phyloP scores from a whole-genome alignment of 1,140 invertebrate genomes.

The Drosophila navojoa region DNA sequence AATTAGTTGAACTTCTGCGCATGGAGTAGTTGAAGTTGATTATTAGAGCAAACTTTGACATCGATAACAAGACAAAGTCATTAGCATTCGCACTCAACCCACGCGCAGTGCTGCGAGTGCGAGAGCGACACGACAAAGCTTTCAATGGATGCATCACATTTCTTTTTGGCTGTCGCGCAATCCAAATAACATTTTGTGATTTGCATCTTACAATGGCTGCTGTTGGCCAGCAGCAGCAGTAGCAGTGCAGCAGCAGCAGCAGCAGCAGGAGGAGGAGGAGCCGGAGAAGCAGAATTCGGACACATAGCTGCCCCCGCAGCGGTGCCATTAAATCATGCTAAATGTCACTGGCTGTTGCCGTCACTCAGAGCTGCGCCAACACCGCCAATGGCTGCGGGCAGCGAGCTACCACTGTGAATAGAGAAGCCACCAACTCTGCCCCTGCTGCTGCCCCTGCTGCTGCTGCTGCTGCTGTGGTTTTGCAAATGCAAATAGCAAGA shows the following conservation, averaged over 20 bases:
- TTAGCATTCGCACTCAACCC: conserved; percentile 64
- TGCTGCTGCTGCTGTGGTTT: conserved; percentile 47
- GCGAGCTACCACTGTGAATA: conserved; percentile 49
- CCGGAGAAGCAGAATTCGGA: conserved; percentile 46
- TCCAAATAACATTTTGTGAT: conserved; percentile 73
- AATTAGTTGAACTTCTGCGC: conserved; percentile 62
- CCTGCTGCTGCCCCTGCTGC: conserved; percentile 7
- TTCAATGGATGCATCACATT: conserved; percentile 45
- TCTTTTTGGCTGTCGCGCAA: conserved; percentile 44
- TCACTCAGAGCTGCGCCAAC: conserved; percentile 51
- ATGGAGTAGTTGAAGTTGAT: conserved; percentile 66
- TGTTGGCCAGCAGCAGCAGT: no score
- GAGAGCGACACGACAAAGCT: conserved; percentile 64
- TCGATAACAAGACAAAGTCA: conserved; percentile 80
- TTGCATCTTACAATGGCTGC: conserved; percentile 72
- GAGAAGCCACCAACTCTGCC: neutral
- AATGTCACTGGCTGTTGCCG: conserved; percentile 72
- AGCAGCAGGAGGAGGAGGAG: conserved; percentile 11
- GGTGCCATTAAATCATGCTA: conserved; percentile 81
- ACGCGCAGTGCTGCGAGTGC: conserved; percentile 17
- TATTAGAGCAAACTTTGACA: conserved; percentile 78
- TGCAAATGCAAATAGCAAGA: conserved; percentile 72
- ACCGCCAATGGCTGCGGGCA: conserved; percentile 45
- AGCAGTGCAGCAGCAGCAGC: conserved; percentile 7
- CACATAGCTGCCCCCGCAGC: conserved; percentile 49